These are phyloP conservation scores for Drosophila teissieri DNA, from an alignment of 1,140 invertebrate species.

Conservation along the genomic window DNA sequence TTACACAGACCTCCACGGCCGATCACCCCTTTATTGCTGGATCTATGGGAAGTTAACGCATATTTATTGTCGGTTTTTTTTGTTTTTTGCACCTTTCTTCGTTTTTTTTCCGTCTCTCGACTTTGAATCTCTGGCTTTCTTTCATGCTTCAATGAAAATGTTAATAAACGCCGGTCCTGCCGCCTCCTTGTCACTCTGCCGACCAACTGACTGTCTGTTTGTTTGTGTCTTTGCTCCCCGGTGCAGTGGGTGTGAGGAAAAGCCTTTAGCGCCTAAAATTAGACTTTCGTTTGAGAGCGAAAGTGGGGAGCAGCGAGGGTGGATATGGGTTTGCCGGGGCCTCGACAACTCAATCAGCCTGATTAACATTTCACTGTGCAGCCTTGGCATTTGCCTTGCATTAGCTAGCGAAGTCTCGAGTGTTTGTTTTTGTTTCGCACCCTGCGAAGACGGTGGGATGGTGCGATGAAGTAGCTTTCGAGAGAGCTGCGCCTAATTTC, in stretches of 20 bases:
- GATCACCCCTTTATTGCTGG: slow-evolving; percentile 14
- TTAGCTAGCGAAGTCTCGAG: slow-evolving; percentile 76
- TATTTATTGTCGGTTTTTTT: slow-evolving; percentile 75
- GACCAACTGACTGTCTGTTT: slow-evolving; percentile 44
- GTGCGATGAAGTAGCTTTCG: slow-evolving; percentile 53
- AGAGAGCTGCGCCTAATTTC: slow-evolving; percentile 72
- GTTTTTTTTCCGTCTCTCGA: slow-evolving; percentile 1
- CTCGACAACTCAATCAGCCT: slow-evolving; percentile 81
- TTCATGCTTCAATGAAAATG: slow-evolving; percentile 73
- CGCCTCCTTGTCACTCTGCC: slow-evolving; percentile 8
- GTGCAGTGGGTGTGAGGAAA: slow-evolving; percentile 28
- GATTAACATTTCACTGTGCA: slow-evolving; percentile 81
- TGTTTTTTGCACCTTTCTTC: slow-evolving; percentile 62
- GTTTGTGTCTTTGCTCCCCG: slow-evolving; percentile 41
- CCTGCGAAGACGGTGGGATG: slow-evolving; percentile 12
- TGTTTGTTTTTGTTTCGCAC: slow-evolving; percentile 58
- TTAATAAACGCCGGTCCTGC: slow-evolving; percentile 73
- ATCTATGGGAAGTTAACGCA: slow-evolving; percentile 78
- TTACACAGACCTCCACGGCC: slow-evolving; percentile 44
- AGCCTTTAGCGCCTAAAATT: slow-evolving; percentile 79
- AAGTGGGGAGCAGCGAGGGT: slow-evolving; percentile 17
- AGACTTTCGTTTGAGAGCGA: slow-evolving; percentile 59
- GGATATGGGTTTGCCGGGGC: slow-evolving; percentile 25
- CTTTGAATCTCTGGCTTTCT: slow-evolving; percentile 62
- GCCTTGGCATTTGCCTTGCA: slow-evolving; percentile 71